Evolutionary conservation across 1,140 invertebrate genomes (phyloP).

Genomic region (Myzus persicae): DNA sequence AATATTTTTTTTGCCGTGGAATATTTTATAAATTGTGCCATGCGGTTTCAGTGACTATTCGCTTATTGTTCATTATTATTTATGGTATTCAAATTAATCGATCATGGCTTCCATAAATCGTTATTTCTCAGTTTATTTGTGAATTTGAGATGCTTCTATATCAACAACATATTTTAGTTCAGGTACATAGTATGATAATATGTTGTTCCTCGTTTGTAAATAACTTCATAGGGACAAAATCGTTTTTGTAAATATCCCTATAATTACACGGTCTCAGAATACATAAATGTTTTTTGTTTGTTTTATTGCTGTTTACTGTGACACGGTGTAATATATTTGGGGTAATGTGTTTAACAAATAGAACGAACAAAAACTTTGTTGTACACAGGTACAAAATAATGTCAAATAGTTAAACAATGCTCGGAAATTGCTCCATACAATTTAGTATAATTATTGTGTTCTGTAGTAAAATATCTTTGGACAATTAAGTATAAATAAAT

Average conservation of each 20-base stretch:
- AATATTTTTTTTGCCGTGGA: neutral
- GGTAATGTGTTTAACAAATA: neutral
- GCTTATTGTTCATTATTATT: neutral
- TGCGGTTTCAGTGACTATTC: neutral
- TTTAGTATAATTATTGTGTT: neutral
- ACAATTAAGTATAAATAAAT: neutral
- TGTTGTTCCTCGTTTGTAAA: neutral
- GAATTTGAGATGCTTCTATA: neutral
- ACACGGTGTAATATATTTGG: neutral
- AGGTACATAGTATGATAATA: neutral
- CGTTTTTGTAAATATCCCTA: neutral
- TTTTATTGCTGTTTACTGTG: constrained; percentile 12
- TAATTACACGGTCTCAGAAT: neutral
- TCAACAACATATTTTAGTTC: neutral
- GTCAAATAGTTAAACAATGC: neutral
- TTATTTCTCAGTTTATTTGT: neutral
- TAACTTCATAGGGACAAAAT: neutral
- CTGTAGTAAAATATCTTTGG: neutral
- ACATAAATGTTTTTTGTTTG: neutral
- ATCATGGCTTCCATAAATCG: neutral
- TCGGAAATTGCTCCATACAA: neutral
- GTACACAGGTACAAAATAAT: neutral
- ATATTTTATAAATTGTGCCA: neutral
- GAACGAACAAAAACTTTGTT: neutral
- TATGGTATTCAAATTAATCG: neutral